These are phyloP conservation scores for Phrynosoma blainvillii DNA, from an alignment of 2,113 vertebrate species.

Conservation along the genomic window DNA sequence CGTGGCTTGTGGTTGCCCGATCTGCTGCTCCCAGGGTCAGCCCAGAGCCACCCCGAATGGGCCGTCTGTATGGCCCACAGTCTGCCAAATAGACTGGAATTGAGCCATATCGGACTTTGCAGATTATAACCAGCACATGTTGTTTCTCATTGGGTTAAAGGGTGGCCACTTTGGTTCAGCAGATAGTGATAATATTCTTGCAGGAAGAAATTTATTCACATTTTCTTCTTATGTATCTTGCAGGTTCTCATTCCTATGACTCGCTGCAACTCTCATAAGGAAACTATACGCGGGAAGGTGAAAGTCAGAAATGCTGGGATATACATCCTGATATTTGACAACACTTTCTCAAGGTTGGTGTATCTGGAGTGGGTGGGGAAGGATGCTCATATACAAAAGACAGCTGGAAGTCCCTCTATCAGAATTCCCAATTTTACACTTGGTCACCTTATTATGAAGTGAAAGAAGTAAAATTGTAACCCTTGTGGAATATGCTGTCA, in stretches of 20 bases:
- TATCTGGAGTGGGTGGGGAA: background rate
- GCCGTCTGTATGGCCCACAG: too few relatives aligned
- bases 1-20: too few relatives aligned
- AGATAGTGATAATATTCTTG: background rate
- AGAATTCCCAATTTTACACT: background rate
- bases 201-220: background rate
- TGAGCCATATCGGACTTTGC: too few relatives aligned
- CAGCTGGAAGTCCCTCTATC: too few relatives aligned
- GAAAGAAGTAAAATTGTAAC: background rate
- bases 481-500: background rate
- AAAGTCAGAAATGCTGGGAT: constrained; percentile 87
- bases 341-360: constrained; percentile 94
- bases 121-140: too few relatives aligned
- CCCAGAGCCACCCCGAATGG: too few relatives aligned
- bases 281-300: constrained; percentile 90
- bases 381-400: background rate
- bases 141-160: too few relatives aligned
- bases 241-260: constrained; percentile 95
- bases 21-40: too few relatives aligned
- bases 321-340: constrained; percentile 94
- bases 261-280: constrained; percentile 93
- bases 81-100: too few relatives aligned
- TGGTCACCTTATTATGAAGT: background rate
- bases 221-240: constrained; percentile 21
- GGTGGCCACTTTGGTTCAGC: background rate